Conservation (phyloP, 2,113 vertebrate species). For the Saimiri boliviensis region DNA sequence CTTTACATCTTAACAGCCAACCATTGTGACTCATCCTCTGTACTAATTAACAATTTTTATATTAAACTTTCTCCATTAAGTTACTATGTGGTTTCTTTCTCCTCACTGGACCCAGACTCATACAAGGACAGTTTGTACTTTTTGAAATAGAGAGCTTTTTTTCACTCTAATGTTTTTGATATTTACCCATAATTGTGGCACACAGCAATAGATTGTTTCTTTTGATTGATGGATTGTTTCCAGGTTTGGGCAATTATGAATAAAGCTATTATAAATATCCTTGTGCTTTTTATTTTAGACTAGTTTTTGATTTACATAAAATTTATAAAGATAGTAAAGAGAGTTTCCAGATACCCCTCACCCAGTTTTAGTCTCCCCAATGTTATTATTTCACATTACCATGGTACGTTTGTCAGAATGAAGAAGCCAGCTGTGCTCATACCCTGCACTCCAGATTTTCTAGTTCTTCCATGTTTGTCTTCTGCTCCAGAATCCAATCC, state of each 20-base stretch:
- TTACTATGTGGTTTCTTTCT: neutral
- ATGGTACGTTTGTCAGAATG: neutral
- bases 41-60: neutral
- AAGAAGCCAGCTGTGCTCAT: neutral
- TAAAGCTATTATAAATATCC: neutral
- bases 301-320: neutral
- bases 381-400: neutral
- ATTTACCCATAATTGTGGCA: neutral
- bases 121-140: neutral
- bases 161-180: neutral
- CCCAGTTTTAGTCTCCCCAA: neutral
- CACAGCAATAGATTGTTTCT: neutral
- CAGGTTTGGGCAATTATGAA: neutral
- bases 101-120: neutral
- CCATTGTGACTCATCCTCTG: neutral
- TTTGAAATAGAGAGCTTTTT: neutral
- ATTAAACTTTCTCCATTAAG: neutral
- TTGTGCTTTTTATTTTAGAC: neutral
- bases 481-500: neutral
- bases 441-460: neutral
- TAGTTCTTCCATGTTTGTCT: neutral
- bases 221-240: neutral
- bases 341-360: neutral
- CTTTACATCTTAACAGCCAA: neutral
- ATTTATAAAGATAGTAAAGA: neutral